These are phyloP conservation scores for Phallusia fumigata DNA, from an alignment of 23 tunicate genomes.

Conservation along the genomic window DNA sequence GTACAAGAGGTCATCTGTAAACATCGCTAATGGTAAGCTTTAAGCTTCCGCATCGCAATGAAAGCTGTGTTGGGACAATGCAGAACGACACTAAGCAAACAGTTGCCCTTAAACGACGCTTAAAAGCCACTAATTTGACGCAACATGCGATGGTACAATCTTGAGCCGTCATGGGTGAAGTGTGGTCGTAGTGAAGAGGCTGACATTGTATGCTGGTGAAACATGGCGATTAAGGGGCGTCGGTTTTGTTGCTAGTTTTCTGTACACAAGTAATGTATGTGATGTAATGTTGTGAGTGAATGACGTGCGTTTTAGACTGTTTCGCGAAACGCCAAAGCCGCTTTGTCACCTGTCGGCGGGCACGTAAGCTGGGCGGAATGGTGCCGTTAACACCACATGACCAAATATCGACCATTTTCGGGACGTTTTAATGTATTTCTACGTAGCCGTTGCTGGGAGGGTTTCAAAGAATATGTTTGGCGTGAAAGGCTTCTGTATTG, in stretches of 20 bases:
- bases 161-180: neutral
- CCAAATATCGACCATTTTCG: no score
- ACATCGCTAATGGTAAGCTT: neutral
- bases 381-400: neutral
- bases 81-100: neutral
- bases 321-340: slow-evolving; percentile 9
- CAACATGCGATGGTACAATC: neutral
- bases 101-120: neutral
- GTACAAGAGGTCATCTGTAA: neutral
- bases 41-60: neutral
- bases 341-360: neutral
- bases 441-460: no score
- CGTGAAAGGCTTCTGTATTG: no score
- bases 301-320: neutral
- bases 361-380: slow-evolving; percentile 1
- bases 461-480: no score
- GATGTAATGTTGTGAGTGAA: no score
- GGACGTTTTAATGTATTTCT: no score
- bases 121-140: slow-evolving; percentile 7
- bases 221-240: no score
- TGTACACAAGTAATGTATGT: no score
- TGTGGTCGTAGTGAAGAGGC: neutral
- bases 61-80: no score
- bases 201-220: no score
- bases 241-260: neutral